A percentile compares a stretch with the other conserved stretches of the same genome.
Evolutionary conservation across 2,113 vertebrate species (phyloP).

Genomic region (Mustela nigripes): DNA sequence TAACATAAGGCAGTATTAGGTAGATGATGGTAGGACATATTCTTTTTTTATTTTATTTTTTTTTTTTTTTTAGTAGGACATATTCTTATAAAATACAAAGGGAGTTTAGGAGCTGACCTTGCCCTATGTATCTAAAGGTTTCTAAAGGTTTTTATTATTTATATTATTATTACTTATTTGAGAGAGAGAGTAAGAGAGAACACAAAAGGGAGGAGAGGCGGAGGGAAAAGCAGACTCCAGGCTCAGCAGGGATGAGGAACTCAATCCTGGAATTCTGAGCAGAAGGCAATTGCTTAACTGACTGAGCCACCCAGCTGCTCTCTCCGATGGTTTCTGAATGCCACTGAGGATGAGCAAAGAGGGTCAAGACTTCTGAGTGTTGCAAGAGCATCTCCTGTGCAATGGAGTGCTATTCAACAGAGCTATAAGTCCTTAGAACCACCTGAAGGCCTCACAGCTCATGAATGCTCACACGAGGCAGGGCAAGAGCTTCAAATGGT

Average conservation of each 20-base stretch:
- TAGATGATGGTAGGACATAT: too few species aligned
- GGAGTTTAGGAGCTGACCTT: background rate
- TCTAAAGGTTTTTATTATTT: background rate
- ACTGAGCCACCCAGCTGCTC: background rate
- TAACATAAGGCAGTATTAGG: background rate
- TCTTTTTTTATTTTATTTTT: background rate
- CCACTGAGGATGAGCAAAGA: background rate
- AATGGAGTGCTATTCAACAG: accelerated
- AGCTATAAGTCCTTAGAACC: background rate
- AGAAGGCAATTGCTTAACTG: background rate
- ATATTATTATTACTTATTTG: background rate
- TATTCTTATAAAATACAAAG: background rate
- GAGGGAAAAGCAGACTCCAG: background rate
- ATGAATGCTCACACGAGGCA: background rate
- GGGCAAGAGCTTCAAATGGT: background rate
- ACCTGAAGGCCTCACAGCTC: background rate
- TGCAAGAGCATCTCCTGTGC: background rate
- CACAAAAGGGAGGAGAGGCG: background rate
- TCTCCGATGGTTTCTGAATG: background rate
- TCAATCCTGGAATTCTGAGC: background rate
- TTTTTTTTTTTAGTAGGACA: too few species aligned
- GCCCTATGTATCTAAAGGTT: background rate
- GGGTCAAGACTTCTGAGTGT: background rate
- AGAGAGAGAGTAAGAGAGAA: background rate
- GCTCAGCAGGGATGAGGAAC: background rate